Conservation (phyloP, 2,113 vertebrate genomes). For the Regulus satrapa region DNA sequence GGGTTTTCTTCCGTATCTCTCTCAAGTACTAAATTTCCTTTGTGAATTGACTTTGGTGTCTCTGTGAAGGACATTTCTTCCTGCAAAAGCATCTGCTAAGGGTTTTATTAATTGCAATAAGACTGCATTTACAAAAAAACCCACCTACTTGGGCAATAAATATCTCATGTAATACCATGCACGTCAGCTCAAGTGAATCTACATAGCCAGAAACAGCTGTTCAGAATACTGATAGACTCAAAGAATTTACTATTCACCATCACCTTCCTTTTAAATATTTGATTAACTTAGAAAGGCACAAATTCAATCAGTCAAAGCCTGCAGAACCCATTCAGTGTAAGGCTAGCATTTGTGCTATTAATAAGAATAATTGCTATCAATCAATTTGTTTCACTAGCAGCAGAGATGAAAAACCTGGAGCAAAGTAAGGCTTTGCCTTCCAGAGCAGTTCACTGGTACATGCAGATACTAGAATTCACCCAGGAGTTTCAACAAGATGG, state of each 20-base stretch:
- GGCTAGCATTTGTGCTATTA: background rate
- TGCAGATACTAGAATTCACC: background rate
- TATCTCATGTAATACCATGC: background rate
- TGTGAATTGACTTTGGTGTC: background rate
- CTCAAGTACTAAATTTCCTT: background rate
- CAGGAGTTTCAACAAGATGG: background rate
- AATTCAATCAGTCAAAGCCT: conserved; percentile 27
- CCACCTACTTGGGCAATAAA: background rate
- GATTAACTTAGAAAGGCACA: conserved; percentile 26
- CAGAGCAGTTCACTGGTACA: background rate
- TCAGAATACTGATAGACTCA: background rate
- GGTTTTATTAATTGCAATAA: background rate
- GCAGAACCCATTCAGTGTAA: background rate
- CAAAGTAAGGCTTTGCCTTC: background rate
- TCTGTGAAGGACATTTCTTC: background rate
- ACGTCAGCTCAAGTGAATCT: background rate
- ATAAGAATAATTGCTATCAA: conserved; percentile 25
- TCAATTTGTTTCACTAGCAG: background rate
- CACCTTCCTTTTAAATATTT: background rate
- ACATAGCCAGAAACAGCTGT: background rate
- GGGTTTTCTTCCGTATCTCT: background rate
- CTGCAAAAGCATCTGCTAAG: background rate
- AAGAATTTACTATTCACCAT: background rate
- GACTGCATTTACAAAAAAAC: background rate
- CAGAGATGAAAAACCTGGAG: background rate